Conservation (phyloP, 2,888 invertebrate species). For the Nemotelus pantherinus region DNA sequence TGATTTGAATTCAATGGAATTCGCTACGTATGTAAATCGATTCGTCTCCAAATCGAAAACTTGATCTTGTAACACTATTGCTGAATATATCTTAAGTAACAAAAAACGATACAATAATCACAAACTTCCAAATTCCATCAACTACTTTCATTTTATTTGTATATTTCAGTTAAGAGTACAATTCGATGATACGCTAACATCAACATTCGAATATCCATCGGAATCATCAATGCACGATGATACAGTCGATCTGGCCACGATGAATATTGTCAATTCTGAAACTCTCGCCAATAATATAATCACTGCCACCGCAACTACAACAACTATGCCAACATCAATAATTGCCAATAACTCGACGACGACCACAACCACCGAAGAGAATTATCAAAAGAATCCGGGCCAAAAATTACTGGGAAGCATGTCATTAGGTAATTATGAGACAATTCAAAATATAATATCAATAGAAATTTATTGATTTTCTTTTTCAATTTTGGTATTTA, state of each 20-base stretch:
- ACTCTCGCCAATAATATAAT: constrained; percentile 51
- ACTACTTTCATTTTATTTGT: constrained; percentile 40
- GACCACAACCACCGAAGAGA: constrained; percentile 18
- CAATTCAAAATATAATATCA: background rate
- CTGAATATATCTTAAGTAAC: too few relatives aligned
- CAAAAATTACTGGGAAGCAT: constrained; percentile 63
- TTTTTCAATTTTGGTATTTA: too few relatives aligned
- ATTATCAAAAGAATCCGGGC: constrained; percentile 34
- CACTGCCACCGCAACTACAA: constrained; percentile 52
- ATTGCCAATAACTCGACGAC: background rate
- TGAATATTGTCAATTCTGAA: constrained; percentile 54
- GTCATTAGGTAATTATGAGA: constrained; percentile 60
- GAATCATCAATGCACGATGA: constrained; percentile 84
- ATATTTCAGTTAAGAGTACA: constrained; percentile 82
- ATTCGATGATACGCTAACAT: constrained; percentile 88
- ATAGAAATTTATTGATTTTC: too few relatives aligned
- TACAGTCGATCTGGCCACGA: constrained; percentile 57
- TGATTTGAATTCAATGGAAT: too few relatives aligned
- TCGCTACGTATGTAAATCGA: too few relatives aligned
- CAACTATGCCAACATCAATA: constrained; percentile 56
- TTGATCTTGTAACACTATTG: too few relatives aligned
- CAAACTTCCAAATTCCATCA: too few relatives aligned
- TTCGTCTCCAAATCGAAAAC: too few relatives aligned
- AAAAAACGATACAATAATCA: too few relatives aligned
- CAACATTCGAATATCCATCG: constrained; percentile 93